phyloP scores from a whole-genome alignment of 2,888 invertebrate genomes.

The Chromoteleia sp. region DNA sequence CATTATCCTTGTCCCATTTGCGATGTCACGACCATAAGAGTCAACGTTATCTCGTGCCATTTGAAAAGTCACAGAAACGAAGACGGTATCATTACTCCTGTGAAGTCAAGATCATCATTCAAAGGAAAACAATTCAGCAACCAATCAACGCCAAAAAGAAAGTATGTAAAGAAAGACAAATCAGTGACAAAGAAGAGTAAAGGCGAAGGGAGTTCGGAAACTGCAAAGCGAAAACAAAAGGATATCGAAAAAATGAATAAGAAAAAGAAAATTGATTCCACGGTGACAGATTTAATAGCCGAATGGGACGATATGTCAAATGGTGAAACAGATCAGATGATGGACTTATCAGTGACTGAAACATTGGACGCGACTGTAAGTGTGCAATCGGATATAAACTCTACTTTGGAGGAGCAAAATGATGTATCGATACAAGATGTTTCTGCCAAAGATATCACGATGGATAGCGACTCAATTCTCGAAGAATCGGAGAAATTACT shows the following conservation, averaged over 20 bases:
- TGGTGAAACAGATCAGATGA: constrained; percentile 72
- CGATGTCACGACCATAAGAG: constrained; percentile 88
- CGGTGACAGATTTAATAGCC: constrained; percentile 89
- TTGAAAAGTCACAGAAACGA: constrained; percentile 87
- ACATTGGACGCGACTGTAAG: constrained; percentile 11
- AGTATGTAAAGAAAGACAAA: constrained; percentile 84
- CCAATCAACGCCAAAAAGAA: constrained; percentile 83
- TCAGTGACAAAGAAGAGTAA: constrained; percentile 78
- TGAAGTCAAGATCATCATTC: constrained; percentile 73
- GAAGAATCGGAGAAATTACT: constrained; percentile 79
- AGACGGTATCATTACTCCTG: constrained; percentile 55
- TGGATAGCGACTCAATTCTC: constrained; percentile 76
- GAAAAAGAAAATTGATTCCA: constrained; percentile 87
- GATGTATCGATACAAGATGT: constrained; percentile 53
- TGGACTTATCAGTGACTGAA: constrained; percentile 2
- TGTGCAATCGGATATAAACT: constrained; percentile 14
- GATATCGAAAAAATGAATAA: constrained; percentile 79
- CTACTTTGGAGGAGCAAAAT: constrained; percentile 7
- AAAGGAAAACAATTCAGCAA: constrained; percentile 71
- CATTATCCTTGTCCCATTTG: constrained; percentile 88
- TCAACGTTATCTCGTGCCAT: constrained; percentile 91
- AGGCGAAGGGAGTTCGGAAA: constrained; percentile 79
- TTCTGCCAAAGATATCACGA: constrained; percentile 67
- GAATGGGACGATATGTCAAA: constrained; percentile 89
- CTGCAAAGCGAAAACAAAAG: constrained; percentile 80